These are phyloP conservation scores for Orientallactaga bullata DNA, from an alignment of 2,113 vertebrate species.

Conservation along the genomic window DNA sequence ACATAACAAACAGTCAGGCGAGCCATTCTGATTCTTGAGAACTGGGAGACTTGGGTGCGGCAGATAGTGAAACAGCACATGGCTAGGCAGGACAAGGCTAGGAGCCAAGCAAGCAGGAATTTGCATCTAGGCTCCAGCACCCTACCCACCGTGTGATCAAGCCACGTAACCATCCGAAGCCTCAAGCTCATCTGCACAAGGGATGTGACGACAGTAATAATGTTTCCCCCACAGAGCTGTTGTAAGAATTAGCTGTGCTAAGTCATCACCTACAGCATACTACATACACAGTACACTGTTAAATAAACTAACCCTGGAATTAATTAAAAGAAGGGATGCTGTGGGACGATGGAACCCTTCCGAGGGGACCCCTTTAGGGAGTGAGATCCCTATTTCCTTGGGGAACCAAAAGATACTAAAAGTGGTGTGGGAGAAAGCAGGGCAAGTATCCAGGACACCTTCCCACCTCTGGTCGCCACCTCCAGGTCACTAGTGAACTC, in stretches of 20 bases:
- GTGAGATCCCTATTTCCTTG: background rate
- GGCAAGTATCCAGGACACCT: background rate
- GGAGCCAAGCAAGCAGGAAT: background rate
- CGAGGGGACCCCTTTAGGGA: background rate
- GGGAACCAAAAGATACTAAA: background rate
- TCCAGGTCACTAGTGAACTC: background rate
- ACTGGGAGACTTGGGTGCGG: background rate
- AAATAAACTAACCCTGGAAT: background rate
- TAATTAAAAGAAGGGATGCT: background rate
- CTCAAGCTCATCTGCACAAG: background rate
- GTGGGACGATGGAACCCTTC: background rate
- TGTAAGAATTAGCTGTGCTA: background rate
- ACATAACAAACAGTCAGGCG: background rate
- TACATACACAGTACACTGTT: background rate
- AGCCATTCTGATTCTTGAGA: background rate
- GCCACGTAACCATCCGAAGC: background rate
- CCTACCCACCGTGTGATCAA: background rate
- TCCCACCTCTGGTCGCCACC: background rate
- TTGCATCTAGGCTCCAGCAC: background rate
- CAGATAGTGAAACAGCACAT: background rate
- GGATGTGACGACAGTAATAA: background rate
- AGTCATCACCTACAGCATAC: background rate
- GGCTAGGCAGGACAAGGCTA: background rate
- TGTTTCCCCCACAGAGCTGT: background rate
- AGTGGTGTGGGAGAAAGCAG: background rate